Evolutionary conservation across 2,797 vertebrate species (phyloP).

Genomic region (Stomatorhinus walkeri): DNA sequence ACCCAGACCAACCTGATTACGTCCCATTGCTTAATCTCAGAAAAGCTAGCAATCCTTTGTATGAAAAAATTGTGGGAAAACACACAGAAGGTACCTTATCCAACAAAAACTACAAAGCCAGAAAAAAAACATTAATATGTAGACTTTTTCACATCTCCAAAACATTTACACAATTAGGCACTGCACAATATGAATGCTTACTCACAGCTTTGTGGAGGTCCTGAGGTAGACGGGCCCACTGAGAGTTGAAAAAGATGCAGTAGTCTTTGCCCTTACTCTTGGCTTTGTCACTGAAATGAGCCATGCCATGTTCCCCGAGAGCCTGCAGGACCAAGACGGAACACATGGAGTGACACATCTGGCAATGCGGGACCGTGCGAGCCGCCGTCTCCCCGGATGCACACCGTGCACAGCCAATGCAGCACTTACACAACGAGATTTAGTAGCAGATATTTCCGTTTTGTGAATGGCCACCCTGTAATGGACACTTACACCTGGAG

Average conservation of each 20-base stretch:
- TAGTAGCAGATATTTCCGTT: background rate
- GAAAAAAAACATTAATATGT: background rate
- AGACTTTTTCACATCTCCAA: background rate
- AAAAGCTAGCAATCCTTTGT: background rate
- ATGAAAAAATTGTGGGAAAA: background rate
- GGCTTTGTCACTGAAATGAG: conserved; percentile 74
- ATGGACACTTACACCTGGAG: background rate
- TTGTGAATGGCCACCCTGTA: background rate
- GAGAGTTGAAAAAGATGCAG: conserved; percentile 90
- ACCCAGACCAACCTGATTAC: background rate
- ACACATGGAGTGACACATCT: background rate
- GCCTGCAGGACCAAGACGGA: conserved; percentile 55
- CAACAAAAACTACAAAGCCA: background rate
- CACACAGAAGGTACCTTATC: background rate
- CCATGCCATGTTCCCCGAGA: conserved; percentile 82
- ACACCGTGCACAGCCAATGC: background rate
- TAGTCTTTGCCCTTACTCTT: conserved; percentile 80
- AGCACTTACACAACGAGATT: background rate
- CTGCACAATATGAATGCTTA: background rate
- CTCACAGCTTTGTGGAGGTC: conserved; percentile 89
- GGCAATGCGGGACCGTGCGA: background rate
- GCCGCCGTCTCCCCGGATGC: background rate
- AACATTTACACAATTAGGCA: background rate
- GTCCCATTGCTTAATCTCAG: background rate
- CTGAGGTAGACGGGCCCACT: conserved; percentile 89